These are phyloP conservation scores for Tachysurus vachellii DNA, from an alignment of 2,113 vertebrate species.

Conservation along the genomic window DNA sequence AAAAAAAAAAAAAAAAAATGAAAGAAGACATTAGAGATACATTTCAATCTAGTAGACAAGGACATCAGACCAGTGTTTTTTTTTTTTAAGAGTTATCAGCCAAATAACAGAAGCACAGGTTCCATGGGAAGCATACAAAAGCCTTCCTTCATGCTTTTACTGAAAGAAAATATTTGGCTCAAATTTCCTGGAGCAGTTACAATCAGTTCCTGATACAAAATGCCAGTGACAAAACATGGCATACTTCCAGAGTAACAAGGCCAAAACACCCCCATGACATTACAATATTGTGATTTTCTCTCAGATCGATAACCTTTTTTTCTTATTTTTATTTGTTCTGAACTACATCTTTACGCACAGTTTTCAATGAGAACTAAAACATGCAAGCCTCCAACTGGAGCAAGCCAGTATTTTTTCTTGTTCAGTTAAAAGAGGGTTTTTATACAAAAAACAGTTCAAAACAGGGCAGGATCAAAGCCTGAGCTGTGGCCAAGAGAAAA, in stretches of 20 bases:
- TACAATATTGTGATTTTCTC: constrained; percentile 51
- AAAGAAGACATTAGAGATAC: constrained; percentile 51
- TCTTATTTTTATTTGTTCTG: background rate
- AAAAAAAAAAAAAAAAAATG: constrained; percentile 52
- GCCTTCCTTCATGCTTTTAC: background rate
- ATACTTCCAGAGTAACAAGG: constrained; percentile 50
- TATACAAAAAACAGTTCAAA: constrained; percentile 25
- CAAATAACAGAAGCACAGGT: background rate
- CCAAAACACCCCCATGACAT: constrained; percentile 49
- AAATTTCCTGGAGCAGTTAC: constrained; percentile 6
- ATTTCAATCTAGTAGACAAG: background rate
- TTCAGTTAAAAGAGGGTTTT: background rate
- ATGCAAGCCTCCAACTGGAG: background rate
- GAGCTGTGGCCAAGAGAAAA: background rate
- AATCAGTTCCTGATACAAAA: constrained; percentile 24
- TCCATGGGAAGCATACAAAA: constrained; percentile 4
- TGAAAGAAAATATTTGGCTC: constrained; percentile 19
- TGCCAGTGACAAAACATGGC: constrained; percentile 39
- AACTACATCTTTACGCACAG: constrained; percentile 14
- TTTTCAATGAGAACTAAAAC: background rate
- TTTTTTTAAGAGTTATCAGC: background rate
- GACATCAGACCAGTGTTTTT: background rate
- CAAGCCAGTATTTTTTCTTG: background rate
- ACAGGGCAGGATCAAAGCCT: constrained; percentile 22
- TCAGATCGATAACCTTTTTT: constrained; percentile 54